Evolutionary conservation across 2,888 invertebrate species (phyloP), one percentile per base, ranked within the genome.

Genomic region (Polydrusus tereticollis): DNA sequence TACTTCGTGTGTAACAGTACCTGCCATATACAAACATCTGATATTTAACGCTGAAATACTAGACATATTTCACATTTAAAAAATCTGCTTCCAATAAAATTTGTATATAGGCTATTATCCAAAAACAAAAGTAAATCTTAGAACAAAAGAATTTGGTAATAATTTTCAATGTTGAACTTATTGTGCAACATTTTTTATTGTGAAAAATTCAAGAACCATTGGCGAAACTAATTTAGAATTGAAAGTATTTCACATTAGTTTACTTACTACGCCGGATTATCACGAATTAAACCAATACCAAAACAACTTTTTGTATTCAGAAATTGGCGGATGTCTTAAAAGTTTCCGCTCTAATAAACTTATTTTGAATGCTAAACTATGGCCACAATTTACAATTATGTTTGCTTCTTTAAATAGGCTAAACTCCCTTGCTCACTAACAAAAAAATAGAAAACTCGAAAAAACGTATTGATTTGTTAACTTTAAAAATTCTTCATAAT

Each of bases 241-340:
- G 66, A 66, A 66, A 66, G 57, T 66, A 59, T 21, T 59, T n/a
- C 41, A 29, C 41, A 14, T 59, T 59, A 23, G 23, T 23, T 59
- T 59, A 4, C 14, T n/a, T n/a, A 16, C 6, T 20, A 0, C 2
- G 29, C 21, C 14, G 16, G 12, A 58, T 66, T 66, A 57, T 43
- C 66, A 57, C 20, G 66, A 57, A 55, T 45, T 26, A 23, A 20
- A 21, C 41, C 26, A 58, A n/a, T 10, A 21, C 23, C 66, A 66
- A 66, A 43, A 66, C 66, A 66, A 66, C 58, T 66, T 66, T 66
- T 66, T 58, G 29, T 66, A 26, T 23, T 29, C 43, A 4, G 47
- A 47, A 50, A 33, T 47, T 36, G 12, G 29, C 16, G 23, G 47
- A 50, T 63, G 29, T 47, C 55, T 26, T 6, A 26, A 52, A 52